phyloP scores from a whole-genome alignment of 1,140 invertebrate species.

The Pseudomyrmex concolor region DNA sequence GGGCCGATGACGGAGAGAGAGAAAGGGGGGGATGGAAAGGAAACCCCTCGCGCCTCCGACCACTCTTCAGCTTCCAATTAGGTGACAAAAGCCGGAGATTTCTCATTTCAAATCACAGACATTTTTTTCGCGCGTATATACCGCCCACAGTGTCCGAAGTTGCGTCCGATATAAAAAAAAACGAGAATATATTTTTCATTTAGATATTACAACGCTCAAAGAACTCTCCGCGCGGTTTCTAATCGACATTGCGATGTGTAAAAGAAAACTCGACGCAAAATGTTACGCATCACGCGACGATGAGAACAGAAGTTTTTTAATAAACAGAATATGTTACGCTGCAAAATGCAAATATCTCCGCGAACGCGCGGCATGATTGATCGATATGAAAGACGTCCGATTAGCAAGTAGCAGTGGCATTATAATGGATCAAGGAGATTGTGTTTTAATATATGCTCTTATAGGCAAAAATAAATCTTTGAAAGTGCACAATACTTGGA shows the following conservation, averaged over 20 bases:
- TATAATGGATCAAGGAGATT: background rate
- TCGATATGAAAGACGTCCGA: background rate
- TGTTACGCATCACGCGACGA: background rate
- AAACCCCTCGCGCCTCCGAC: background rate
- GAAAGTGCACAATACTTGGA: too few relatives aligned
- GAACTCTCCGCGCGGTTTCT: too few relatives aligned
- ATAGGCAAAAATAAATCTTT: too few relatives aligned
- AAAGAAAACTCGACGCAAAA: background rate
- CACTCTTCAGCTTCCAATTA: slow-evolving; percentile 50
- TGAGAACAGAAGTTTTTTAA: slow-evolving; percentile 1
- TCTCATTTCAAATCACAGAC: slow-evolving; percentile 47
- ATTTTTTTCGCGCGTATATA: slow-evolving; percentile 23
- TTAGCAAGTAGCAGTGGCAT: background rate
- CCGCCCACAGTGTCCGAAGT: slow-evolving; percentile 40
- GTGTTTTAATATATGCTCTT: too few relatives aligned
- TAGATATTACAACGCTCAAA: background rate
- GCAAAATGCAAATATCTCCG: slow-evolving; percentile 23
- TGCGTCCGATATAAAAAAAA: background rate
- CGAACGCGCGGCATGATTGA: background rate
- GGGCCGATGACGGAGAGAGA: too few relatives aligned
- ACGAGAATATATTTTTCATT: slow-evolving; percentile 2
- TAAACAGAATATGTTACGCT: background rate
- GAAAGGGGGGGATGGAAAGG: background rate
- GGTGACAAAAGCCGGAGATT: slow-evolving; percentile 54
- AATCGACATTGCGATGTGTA: too few relatives aligned